Evolutionary conservation across 2,113 vertebrate genomes (phyloP).

Genomic region (Blennius ocellaris): DNA sequence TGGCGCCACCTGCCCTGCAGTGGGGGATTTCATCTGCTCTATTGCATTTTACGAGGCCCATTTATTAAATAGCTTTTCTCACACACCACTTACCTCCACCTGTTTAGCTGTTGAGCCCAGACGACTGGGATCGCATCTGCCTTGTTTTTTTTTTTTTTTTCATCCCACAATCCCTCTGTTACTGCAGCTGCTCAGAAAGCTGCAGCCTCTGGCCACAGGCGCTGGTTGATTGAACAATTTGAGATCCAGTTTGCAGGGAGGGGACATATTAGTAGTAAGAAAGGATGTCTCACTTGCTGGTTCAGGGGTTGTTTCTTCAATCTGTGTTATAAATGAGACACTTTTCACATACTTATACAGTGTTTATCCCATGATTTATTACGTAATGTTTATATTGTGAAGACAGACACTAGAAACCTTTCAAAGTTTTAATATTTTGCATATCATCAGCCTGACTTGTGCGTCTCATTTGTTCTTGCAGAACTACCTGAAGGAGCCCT

Average conservation of each 20-base stretch:
- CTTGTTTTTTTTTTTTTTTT: neutral
- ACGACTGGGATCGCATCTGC: slow-evolving; percentile 48
- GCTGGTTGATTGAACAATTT: slow-evolving; percentile 38
- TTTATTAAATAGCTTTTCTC: slow-evolving; percentile 78
- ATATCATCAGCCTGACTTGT: neutral
- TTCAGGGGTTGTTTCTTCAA: too few species aligned
- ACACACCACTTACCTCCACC: slow-evolving; percentile 78
- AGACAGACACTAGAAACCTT: neutral
- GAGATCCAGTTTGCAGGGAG: slow-evolving; percentile 20
- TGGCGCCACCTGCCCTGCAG: slow-evolving; percentile 57
- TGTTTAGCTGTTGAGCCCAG: slow-evolving; percentile 64
- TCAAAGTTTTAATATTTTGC: neutral
- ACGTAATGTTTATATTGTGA: too few species aligned
- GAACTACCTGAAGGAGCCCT: slow-evolving; percentile 93
- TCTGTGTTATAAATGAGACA: too few species aligned
- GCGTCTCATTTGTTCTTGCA: slow-evolving; percentile 26
- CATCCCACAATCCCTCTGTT: neutral
- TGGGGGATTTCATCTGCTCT: slow-evolving; percentile 63
- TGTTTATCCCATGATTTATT: too few species aligned
- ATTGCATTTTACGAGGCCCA: slow-evolving; percentile 71
- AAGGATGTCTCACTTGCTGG: too few species aligned
- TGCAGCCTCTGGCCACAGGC: slow-evolving; percentile 23
- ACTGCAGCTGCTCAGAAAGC: slow-evolving; percentile 21
- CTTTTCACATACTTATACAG: too few species aligned
- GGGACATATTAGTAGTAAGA: neutral